These are phyloP conservation scores for Chrysocyon brachyurus DNA, from an alignment of 2,797 vertebrate genomes.

Conservation along the genomic window DNA sequence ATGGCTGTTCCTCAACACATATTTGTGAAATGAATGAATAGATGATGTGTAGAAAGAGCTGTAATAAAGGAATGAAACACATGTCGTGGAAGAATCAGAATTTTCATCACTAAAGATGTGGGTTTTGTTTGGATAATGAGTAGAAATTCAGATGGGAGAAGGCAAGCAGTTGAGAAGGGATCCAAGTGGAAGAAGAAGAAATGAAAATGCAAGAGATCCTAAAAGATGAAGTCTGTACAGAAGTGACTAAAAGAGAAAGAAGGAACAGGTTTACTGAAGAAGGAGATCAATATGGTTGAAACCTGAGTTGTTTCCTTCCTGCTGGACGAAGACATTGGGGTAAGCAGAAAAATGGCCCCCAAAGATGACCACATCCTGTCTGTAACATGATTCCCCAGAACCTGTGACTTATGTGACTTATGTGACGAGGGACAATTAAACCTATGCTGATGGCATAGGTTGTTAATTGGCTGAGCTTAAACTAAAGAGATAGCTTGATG, in stretches of 20 bases:
- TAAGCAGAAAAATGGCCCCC: background rate
- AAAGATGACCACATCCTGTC: background rate
- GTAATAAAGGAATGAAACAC: background rate
- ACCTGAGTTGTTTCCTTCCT: background rate
- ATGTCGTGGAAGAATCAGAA: background rate
- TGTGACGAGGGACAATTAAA: background rate
- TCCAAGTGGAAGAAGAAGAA: background rate
- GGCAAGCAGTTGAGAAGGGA: background rate
- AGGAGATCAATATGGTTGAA: background rate
- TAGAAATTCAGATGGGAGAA: background rate
- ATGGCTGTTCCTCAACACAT: background rate
- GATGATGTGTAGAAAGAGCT: background rate
- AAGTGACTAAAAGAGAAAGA: background rate
- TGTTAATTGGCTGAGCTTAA: background rate
- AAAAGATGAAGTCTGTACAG: background rate
- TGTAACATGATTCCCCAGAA: background rate
- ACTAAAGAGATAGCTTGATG: background rate
- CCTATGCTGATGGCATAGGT: background rate
- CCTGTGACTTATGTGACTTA: background rate
- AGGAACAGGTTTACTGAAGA: background rate
- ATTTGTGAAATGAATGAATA: background rate
- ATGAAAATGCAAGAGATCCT: background rate
- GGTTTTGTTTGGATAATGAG: background rate
- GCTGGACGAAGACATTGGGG: background rate
- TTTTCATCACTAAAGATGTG: background rate